Percentiles rank a stretch among this genome's conserved stretches.
Conservation (phyloP, 2,888 invertebrate genomes). For the Stenchaetothrips biformis region DNA sequence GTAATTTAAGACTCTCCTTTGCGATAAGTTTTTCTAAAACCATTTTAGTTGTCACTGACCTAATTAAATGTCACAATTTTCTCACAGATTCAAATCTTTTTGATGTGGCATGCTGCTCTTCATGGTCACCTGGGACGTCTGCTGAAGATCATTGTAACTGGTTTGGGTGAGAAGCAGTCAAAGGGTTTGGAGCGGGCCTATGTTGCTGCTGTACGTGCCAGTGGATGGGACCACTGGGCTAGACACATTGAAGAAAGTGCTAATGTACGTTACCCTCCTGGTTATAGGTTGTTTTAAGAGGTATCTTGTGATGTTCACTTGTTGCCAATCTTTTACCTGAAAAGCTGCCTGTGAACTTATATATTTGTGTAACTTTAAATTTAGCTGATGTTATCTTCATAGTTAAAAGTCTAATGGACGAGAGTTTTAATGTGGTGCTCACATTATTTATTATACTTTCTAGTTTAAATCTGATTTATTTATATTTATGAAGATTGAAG, state of each 20-base stretch:
- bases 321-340: too few species aligned
- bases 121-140: slow-evolving; percentile 77
- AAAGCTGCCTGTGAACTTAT: too few species aligned
- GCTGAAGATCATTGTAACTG: slow-evolving; percentile 66
- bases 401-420: too few species aligned
- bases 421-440: too few species aligned
- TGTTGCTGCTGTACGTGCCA: slow-evolving; percentile 51
- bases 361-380: too few species aligned
- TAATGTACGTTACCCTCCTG: slow-evolving; percentile 63
- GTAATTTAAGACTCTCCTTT: slow-evolving; percentile 29
- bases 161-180: slow-evolving; percentile 74
- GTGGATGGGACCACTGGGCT: slow-evolving; percentile 63
- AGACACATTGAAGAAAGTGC: slow-evolving; percentile 53
- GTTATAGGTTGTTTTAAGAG: slow-evolving; percentile 65
- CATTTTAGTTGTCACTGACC: slow-evolving; percentile 33
- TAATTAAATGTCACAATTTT: slow-evolving; percentile 32
- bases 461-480: too few species aligned
- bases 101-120: slow-evolving; percentile 75
- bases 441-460: too few species aligned
- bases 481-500: too few species aligned
- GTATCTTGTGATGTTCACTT: too few species aligned
- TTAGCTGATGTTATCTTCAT: too few species aligned
- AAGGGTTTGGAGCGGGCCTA: slow-evolving; percentile 67
- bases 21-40: slow-evolving; percentile 8
- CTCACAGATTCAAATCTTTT: slow-evolving; percentile 60